These are phyloP conservation scores for Scyliorhinus canicula DNA, from an alignment of 2,797 vertebrate genomes.

Conservation along the genomic window DNA sequence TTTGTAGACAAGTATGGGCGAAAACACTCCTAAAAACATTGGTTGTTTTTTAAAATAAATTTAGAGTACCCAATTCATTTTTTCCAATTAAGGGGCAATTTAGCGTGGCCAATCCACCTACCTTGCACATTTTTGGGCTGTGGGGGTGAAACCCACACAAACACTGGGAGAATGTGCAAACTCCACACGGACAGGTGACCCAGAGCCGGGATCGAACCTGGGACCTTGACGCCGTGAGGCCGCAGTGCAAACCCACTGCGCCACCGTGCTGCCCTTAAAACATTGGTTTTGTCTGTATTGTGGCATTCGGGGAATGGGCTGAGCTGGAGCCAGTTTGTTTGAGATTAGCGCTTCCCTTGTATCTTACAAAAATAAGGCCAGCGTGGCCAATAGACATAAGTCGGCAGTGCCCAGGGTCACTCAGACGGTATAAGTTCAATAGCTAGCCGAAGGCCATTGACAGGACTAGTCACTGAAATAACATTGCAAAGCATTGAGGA, in stretches of 20 bases:
- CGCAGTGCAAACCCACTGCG: no score
- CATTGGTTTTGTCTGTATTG: neutral
- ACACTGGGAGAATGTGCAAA: no score
- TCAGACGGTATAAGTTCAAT: neutral
- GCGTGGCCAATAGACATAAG: neutral
- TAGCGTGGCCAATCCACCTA: no score
- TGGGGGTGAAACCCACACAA: no score
- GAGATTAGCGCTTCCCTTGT: neutral
- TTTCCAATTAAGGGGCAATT: no score
- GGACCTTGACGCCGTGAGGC: no score
- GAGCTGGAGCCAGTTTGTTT: neutral
- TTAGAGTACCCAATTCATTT: no score
- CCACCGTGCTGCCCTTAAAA: no score
- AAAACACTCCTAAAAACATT: neutral
- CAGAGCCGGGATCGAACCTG: no score
- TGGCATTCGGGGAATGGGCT: neutral
- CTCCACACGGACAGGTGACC: no score
- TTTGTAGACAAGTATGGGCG: neutral
- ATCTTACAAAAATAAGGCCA: neutral
- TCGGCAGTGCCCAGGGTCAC: neutral
- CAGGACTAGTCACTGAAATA: neutral
- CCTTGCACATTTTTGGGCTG: no score
- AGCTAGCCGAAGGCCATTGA: neutral
- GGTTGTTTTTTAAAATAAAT: no score
- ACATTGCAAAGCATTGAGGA: neutral